A percentile compares a stretch with the other conserved stretches of the same genome.
Evolutionary conservation across 1,140 invertebrate species (phyloP).

Genomic region (Pogonognathellus flavescens): DNA sequence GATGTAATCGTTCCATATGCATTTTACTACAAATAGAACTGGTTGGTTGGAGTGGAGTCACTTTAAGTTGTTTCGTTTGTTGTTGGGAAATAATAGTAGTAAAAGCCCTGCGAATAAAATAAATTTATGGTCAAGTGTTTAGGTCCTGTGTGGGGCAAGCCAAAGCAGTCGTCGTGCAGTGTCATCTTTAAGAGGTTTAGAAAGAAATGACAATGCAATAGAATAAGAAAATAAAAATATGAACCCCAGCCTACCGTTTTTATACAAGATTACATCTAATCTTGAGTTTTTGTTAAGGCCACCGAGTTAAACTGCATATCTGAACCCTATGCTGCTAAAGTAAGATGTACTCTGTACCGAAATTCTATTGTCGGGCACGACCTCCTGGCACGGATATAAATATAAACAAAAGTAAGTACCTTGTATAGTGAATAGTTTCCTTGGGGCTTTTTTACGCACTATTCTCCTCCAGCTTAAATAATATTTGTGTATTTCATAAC

Average conservation of each 20-base stretch:
- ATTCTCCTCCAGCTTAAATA: conserved; percentile 37
- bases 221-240: conserved; percentile 19
- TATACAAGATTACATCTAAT: conserved; percentile 49
- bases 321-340: background rate
- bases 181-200: conserved; percentile 19
- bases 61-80: background rate
- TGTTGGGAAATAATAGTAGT: background rate
- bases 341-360: background rate
- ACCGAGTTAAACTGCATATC: background rate
- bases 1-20: background rate
- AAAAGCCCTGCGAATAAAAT: background rate
- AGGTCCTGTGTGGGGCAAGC: background rate
- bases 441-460: background rate
- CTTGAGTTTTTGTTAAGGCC: conserved; percentile 29
- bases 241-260: background rate
- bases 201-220: conserved; percentile 4
- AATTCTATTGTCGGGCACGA: conserved; percentile 48
- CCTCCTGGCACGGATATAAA: conserved; percentile 45
- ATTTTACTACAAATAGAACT: too few relatives aligned
- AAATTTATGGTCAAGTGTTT: conserved; percentile 38
- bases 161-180: background rate
- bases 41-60: too few relatives aligned
- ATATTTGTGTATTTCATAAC: conserved; percentile 48
- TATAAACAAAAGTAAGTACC: conserved; percentile 29
- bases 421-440: background rate